phyloP scores from a whole-genome alignment of 1,140 invertebrate species.

The Pectinophora gossypiella region DNA sequence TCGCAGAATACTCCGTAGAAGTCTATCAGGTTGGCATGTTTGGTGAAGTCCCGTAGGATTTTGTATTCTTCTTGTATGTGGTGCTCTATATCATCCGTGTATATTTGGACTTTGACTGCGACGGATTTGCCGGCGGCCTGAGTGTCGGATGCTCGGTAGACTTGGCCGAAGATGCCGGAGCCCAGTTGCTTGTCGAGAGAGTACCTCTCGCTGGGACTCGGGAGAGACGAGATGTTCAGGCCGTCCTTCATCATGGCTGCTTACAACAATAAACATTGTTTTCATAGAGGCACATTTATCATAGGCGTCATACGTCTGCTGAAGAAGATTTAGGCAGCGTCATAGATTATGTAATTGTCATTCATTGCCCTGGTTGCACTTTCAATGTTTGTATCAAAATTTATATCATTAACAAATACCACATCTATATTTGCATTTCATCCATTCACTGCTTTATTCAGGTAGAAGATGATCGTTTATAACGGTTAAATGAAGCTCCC shows the following conservation, averaged over 20 bases:
- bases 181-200: constrained; percentile 81
- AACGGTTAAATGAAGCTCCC: no score
- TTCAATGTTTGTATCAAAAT: no score
- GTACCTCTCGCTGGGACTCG: constrained; percentile 82
- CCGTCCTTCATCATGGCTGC: constrained; percentile 51
- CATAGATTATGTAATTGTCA: no score
- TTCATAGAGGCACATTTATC: no score
- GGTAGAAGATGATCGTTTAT: no score
- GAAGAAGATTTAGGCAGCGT: no score
- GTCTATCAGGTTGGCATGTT: constrained; percentile 87
- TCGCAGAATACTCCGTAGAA: constrained; percentile 91
- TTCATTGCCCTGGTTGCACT: no score
- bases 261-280: no score
- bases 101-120: constrained; percentile 88
- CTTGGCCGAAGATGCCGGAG: constrained; percentile 84
- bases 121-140: constrained; percentile 82
- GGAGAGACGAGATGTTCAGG: constrained; percentile 75
- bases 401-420: no score
- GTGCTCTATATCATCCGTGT: constrained; percentile 80
- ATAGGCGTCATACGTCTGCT: no score
- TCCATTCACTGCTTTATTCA: no score
- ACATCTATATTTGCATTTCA: no score
- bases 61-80: constrained; percentile 90
- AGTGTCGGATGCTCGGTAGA: constrained; percentile 85
- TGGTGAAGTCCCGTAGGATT: constrained; percentile 86